A percentile compares a stretch with the other conserved stretches of the same genome.
phyloP scores from a whole-genome alignment of 2,113 vertebrate genomes.

The Hippocampus guttulatus region DNA sequence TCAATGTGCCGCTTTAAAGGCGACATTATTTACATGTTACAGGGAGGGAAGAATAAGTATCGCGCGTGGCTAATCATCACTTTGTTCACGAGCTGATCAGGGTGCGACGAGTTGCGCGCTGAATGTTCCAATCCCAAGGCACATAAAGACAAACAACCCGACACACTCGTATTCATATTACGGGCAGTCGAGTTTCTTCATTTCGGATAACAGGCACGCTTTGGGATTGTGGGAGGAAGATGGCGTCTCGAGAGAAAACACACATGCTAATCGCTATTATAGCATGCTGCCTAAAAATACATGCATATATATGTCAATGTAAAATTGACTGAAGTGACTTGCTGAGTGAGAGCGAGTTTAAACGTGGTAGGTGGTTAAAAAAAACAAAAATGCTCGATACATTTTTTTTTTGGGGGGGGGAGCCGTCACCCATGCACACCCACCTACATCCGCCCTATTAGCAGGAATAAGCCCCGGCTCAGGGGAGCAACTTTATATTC shows the following conservation, averaged over 20 bases:
- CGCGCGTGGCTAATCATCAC: too few species aligned
- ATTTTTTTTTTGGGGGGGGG: not conserved
- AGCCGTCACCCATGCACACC: constrained; percentile 31
- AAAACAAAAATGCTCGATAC: not conserved
- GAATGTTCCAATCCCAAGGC: too few species aligned
- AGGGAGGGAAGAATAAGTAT: not conserved
- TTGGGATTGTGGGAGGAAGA: not conserved
- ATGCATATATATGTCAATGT: not conserved
- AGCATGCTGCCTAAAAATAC: not conserved
- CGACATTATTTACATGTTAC: not conserved
- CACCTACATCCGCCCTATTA: constrained; percentile 38
- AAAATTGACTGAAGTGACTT: constrained; percentile 10
- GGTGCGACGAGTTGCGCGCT: too few species aligned
- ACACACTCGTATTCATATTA: too few species aligned
- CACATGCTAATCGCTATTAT: not conserved
- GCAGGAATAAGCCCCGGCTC: constrained; percentile 36
- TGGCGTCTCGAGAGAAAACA: not conserved
- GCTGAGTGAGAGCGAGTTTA: not conserved
- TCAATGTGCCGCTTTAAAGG: not conserved
- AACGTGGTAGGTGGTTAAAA: too few species aligned
- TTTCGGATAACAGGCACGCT: not conserved
- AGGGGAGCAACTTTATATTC: constrained; percentile 39
- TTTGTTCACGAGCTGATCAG: too few species aligned
- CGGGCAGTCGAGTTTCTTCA: too few species aligned
- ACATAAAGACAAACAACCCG: too few species aligned